Base-by-base conservation (phyloP, 2,113 vertebrate species). In the Rhabdomys dilectus region DNA sequence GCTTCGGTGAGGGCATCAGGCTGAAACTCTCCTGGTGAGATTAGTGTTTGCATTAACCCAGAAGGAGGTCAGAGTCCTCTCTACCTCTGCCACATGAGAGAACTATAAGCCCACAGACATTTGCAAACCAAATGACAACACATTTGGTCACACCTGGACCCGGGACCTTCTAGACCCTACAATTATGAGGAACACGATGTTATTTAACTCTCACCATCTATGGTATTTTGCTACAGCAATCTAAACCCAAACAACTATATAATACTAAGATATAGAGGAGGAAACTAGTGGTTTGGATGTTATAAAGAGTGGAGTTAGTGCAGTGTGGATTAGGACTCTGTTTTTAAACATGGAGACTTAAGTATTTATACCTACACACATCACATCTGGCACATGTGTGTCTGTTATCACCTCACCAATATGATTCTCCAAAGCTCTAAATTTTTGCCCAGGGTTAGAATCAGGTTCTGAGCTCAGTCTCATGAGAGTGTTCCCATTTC, bases 61-160 rank as follows among this genome's bases (percentile, higher is more conserved):
- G 34, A 16, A 58, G 22, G 62, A 15, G 16, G 13, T 22, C 31
- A n/a, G 64, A 75, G 8, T 0, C 6, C 12, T 22, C 51, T 45
- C 48, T 72, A 2, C 12, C 13, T 77, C 13, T 39, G 26, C 16
- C n/a, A 0, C 4, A 5, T n/a, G 24, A 31, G 31, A 80, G 15
- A 2, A 34, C 10, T 7, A 9, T 9, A 53, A 58, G 6, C 6
- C n/a, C 16, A 62, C 7, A 1, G 22, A 7, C 4, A 51, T 42
- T 92, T 48, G 11, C 24, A 68, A 75, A 72, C 42, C 58, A 58
- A 29, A 34, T 29, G 15, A 72, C 13, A 48, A 42, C 0, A 0
- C 11, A 26, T 64, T 76, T 80, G 21, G 48, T 1, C 8, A 34
- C 22, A 10, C 17, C 16, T 91, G 56, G 48, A 13, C 80, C 34